Percentiles rank a stretch among this genome's conserved stretches.
These are phyloP conservation scores for Anolis carolinensis DNA, from an alignment of 2,113 vertebrate genomes.

Conservation along the genomic window DNA sequence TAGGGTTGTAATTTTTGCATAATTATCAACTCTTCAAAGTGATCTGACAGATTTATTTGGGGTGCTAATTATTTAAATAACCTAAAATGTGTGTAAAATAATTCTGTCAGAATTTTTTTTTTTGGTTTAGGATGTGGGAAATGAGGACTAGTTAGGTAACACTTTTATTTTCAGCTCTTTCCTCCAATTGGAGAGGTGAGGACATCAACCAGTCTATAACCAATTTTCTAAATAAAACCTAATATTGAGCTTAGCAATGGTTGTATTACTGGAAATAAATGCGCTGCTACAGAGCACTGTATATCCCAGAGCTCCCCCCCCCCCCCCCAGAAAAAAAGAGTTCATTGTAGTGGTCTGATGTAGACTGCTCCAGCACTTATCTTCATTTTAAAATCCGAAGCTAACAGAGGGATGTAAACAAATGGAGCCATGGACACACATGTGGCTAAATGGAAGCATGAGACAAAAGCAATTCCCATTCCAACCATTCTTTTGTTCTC, in stretches of 20 bases:
- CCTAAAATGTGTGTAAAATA: not conserved
- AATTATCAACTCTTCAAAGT: not conserved
- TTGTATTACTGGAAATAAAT: too few relatives aligned
- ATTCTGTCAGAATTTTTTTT: not conserved
- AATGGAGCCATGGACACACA: too few relatives aligned
- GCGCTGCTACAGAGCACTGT: too few relatives aligned
- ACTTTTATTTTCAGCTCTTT: not conserved
- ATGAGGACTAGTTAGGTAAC: not conserved
- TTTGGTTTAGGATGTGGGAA: not conserved
- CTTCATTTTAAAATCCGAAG: too few relatives aligned
- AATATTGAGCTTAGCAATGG: not conserved
- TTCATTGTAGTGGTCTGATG: too few relatives aligned
- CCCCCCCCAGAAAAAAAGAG: too few relatives aligned
- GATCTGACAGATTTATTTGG: not conserved
- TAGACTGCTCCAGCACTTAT: too few relatives aligned
- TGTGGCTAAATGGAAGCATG: too few relatives aligned
- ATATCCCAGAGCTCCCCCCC: too few relatives aligned
- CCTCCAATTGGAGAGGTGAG: not conserved
- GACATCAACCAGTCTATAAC: not conserved
- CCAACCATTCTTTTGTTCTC: too few relatives aligned
- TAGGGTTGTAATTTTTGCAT: not conserved
- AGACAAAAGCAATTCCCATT: too few relatives aligned
- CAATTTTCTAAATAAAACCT: not conserved
- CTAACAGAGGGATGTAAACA: too few relatives aligned
- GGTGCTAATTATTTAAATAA: constrained; percentile 1